Percentiles rank a stretch among this genome's conserved stretches.
Conservation (phyloP, 2,888 invertebrate species). For the Microdon myrmicae region DNA sequence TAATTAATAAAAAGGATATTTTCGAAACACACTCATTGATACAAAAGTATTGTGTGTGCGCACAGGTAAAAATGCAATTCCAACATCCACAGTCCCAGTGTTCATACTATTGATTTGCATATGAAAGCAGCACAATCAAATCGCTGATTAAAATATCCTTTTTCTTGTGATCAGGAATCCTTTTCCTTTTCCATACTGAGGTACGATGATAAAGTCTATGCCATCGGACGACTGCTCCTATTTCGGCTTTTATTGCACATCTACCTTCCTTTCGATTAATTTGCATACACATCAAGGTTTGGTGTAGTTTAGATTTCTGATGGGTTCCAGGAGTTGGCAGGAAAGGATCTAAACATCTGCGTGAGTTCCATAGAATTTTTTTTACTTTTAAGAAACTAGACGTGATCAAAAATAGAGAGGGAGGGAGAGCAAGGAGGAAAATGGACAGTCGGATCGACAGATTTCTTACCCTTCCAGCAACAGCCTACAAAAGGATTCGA, state of each 20-base stretch:
- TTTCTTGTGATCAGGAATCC: conserved; percentile 24
- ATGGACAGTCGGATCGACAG: neutral
- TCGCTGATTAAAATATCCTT: conserved; percentile 49
- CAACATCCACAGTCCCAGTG: neutral
- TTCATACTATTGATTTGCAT: conserved; percentile 36
- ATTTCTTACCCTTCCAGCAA: conserved; percentile 15
- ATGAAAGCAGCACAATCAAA: conserved; percentile 47
- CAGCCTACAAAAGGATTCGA: conserved; percentile 40
- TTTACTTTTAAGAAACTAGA: too few relatives aligned
- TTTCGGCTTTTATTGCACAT: too few relatives aligned
- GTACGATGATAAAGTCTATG: too few relatives aligned
- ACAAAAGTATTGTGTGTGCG: conserved; percentile 11
- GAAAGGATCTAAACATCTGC: conserved; percentile 44
- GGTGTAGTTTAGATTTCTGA: too few relatives aligned
- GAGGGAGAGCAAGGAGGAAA: conserved; percentile 1
- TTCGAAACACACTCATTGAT: conserved; percentile 15
- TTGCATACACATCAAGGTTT: conserved; percentile 31
- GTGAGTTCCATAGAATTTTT: conserved; percentile 19
- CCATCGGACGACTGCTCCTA: conserved; percentile 7
- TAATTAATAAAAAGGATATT: conserved; percentile 36
- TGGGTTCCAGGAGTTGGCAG: too few relatives aligned
- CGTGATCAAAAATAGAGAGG: too few relatives aligned
- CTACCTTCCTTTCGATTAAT: conserved; percentile 13
- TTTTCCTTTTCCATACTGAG: conserved; percentile 13
- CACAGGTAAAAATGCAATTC: conserved; percentile 13